phyloP scores from a whole-genome alignment of 1,140 invertebrate genomes.

The Amyelois transitella region DNA sequence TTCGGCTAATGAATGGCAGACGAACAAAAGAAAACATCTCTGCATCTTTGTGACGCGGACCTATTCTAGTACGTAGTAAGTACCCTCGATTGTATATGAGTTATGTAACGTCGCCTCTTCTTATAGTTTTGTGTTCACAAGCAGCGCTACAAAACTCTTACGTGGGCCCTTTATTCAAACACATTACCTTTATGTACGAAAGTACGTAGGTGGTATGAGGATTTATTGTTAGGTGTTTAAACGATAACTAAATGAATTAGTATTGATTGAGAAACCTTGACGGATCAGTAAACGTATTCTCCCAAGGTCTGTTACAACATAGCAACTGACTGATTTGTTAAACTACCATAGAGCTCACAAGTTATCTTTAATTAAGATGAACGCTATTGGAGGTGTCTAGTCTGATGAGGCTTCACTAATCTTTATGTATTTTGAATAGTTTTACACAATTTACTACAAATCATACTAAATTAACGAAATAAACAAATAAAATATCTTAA shows the following conservation, averaged over 20 bases:
- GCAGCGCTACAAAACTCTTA: not conserved
- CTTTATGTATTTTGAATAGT: not conserved
- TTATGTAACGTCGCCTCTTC: slow-evolving; percentile 1
- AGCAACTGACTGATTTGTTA: not conserved
- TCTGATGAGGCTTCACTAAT: not conserved
- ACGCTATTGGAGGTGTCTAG: not conserved
- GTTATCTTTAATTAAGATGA: not conserved
- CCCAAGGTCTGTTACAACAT: not conserved
- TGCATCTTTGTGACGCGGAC: slow-evolving; percentile 28
- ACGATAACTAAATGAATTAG: not conserved
- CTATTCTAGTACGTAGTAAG: slow-evolving; percentile 33
- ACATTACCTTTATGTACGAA: too few species aligned
- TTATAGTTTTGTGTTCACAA: not conserved
- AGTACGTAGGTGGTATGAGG: too few species aligned
- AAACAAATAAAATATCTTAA: too few species aligned
- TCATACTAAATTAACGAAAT: too few species aligned
- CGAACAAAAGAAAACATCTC: slow-evolving; percentile 40
- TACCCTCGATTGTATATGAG: slow-evolving; percentile 14
- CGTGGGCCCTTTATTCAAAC: not conserved
- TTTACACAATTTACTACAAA: too few species aligned
- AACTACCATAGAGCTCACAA: not conserved
- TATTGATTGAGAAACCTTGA: not conserved
- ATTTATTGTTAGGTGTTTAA: not conserved
- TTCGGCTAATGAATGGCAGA: slow-evolving; percentile 65
- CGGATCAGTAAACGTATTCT: not conserved